Conservation (phyloP, 2,888 invertebrate species). For the Rhabditoides inermis region DNA sequence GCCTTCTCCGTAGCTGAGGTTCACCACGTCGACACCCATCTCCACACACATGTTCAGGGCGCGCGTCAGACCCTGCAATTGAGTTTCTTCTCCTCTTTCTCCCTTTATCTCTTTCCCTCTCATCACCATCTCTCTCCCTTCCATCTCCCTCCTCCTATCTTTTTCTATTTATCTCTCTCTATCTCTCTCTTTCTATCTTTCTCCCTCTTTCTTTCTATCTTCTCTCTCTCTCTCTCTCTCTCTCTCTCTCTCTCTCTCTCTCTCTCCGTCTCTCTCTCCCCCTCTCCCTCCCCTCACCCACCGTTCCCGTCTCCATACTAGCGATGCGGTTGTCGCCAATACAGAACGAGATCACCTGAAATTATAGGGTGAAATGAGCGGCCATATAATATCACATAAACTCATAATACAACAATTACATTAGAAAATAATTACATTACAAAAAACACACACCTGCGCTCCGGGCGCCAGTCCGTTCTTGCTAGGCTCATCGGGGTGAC, state of each 20-base stretch:
- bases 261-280: no score
- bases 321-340: constrained; percentile 77
- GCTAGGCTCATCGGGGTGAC: constrained; percentile 76
- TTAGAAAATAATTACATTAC: neutral
- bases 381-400: neutral
- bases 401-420: neutral
- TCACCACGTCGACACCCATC: constrained; percentile 70
- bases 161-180: no score
- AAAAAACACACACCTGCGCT: constrained; percentile 65
- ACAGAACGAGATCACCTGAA: constrained; percentile 62
- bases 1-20: constrained; percentile 96
- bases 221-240: no score
- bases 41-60: constrained; percentile 62
- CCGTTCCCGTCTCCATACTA: constrained; percentile 93
- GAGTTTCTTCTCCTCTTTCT: no score
- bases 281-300: no score
- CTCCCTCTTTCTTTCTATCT: constrained; percentile 76
- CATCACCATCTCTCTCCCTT: no score
- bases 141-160: constrained; percentile 73
- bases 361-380: neutral
- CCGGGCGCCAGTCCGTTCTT: constrained; percentile 91
- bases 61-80: constrained; percentile 77
- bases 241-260: no score
- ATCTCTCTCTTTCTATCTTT: no score
- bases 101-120: constrained; percentile 99